phyloP scores from a whole-genome alignment of 1,140 invertebrate species.

The Tribolium castaneum region DNA sequence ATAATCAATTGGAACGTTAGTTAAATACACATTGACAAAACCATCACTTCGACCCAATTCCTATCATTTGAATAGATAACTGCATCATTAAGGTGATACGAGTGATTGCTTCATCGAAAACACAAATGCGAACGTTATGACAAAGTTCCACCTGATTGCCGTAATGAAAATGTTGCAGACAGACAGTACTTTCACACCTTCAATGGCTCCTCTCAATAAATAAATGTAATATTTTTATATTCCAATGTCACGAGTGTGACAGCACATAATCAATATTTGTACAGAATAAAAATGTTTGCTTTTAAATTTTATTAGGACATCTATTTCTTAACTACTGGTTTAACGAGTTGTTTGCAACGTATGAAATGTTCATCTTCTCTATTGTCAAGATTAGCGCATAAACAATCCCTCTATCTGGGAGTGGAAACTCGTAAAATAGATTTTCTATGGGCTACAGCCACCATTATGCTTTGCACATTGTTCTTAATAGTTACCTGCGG shows the following conservation, averaged over 20 bases:
- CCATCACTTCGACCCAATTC: conserved; percentile 26
- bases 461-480: conserved; percentile 42
- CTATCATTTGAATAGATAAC: conserved; percentile 4
- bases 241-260: conserved; percentile 39
- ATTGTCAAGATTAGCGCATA: conserved; percentile 30
- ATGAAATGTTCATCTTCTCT: conserved; percentile 38
- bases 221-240: conserved; percentile 43
- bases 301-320: conserved; percentile 41
- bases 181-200: conserved; percentile 25
- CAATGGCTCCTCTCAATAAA: conserved; percentile 23
- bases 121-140: conserved; percentile 12
- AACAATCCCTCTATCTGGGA: conserved; percentile 35
- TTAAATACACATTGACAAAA: conserved; percentile 11
- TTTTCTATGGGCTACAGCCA: conserved; percentile 43
- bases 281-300: conserved; percentile 40
- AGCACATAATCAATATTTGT: conserved; percentile 43
- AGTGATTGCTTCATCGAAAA: conserved; percentile 30
- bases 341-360: conserved; percentile 41
- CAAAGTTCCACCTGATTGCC: conserved; percentile 11
- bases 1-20: conserved; percentile 16
- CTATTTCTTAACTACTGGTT: conserved; percentile 43
- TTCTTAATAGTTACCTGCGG: conserved; percentile 37
- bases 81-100: conserved; percentile 25
- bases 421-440: conserved; percentile 45
- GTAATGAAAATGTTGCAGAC: conserved; percentile 21